Evolutionary conservation across 2,113 vertebrate species (phyloP), one percentile per base, ranked within the genome.

Genomic region (Bettongia penicillata): DNA sequence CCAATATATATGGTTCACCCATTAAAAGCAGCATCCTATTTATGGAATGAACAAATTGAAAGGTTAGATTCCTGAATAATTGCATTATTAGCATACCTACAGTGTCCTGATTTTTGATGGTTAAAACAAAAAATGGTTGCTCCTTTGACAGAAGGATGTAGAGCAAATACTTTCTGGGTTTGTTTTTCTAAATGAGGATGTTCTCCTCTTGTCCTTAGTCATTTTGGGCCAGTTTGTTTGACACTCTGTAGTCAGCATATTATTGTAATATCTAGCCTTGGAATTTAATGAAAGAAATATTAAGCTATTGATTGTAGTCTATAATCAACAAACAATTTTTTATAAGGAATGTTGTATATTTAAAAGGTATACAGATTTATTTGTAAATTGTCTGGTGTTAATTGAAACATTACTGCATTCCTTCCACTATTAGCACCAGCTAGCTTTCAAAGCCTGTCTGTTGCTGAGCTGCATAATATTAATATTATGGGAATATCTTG

Each of bases 1-100:
- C 94, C 94, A 94, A 90, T 96, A 91, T 94, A 61, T 0, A 0
- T 84, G 14, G 43, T 96, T 37, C 61, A 1, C 0, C 57, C 89
- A 51, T 93, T 91, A 96, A 97, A 97, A 97, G 8, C 90, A 0
- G 26, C 93, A 49, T 94, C 53, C 52, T 96, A 93, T 94, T 97
- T 98, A 96, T 96, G 96, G 95, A 98, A 97, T 98, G 89, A 97
- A 91, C 26, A 94, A 93, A 93, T 89, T 11, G 96, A 94, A 98
- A 98, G 53, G 77, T 97, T 98, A 95, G 49, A 95, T 1, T 55
- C 3, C 51, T 94, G 47, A 98, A 91, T 93, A 93, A 92, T 93
- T 68, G 3, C 94, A 97, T 97, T 84, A 89, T 68, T 97, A 96
- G 31, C 91, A 91, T 90, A 91, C 57, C 10, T 43, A 92, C 96